Evolutionary conservation across 2,797 vertebrate species (phyloP).

Genomic region (Serranus cabrilla): DNA sequence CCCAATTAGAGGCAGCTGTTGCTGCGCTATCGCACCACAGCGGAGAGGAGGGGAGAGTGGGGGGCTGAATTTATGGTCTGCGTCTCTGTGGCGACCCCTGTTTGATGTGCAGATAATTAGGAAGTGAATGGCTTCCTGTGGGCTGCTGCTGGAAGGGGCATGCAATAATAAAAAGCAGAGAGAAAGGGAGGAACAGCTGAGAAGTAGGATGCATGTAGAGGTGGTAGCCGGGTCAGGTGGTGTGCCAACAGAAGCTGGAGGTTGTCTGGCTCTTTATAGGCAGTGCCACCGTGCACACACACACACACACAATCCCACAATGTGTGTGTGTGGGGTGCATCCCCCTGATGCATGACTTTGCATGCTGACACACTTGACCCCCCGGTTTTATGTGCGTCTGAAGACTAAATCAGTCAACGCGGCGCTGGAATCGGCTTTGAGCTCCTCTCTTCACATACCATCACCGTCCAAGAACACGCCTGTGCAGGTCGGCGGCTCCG

Average conservation of each 20-base stretch:
- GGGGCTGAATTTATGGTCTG: slow-evolving; percentile 91
- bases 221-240: slow-evolving; percentile 58
- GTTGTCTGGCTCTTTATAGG: slow-evolving; percentile 29
- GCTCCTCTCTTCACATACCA: slow-evolving; percentile 46
- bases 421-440: slow-evolving; percentile 35
- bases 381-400: slow-evolving; percentile 32
- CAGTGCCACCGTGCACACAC: slow-evolving; percentile 5
- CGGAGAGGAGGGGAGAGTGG: slow-evolving; percentile 66
- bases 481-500: slow-evolving; percentile 56
- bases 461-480: slow-evolving; percentile 52
- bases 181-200: slow-evolving; percentile 72
- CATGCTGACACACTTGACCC: slow-evolving; percentile 62
- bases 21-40: slow-evolving; percentile 86
- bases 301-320: no score
- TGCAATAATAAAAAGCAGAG: slow-evolving; percentile 80
- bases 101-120: slow-evolving; percentile 95
- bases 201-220: slow-evolving; percentile 41
- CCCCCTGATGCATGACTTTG: slow-evolving; percentile 32
- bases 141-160: slow-evolving; percentile 86
- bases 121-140: slow-evolving; percentile 94
- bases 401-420: slow-evolving; percentile 58
- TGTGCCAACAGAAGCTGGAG: slow-evolving; percentile 50
- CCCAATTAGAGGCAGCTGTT: slow-evolving; percentile 94
- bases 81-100: slow-evolving; percentile 85
- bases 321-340: not conserved